Base-by-base conservation (phyloP, 2,888 invertebrate genomes). In the Lomographa bimaculata region DNA sequence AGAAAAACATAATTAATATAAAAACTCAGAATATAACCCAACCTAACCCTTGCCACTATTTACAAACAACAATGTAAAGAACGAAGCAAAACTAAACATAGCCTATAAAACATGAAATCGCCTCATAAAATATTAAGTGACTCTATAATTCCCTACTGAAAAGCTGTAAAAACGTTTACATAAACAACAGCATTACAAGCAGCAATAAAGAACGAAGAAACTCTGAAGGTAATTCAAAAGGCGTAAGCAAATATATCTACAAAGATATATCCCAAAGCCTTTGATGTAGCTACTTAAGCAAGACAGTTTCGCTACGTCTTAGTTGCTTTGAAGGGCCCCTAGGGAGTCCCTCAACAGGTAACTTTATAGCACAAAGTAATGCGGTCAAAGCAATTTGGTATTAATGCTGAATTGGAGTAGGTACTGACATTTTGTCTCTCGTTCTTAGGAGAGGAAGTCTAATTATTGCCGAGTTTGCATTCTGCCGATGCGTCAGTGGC, bases 291-390 rank as follows among this genome's bases (percentile, higher is more conserved):
- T 73, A 68, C 70, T 72, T 73, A 71, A 66, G 65, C 71, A 72
- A 76, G 71, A 74, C 66, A 78, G 78, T 76, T 79, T 75, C 71
- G 70, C 62, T 67, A 60, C 65, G 62, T 64, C 64, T 71, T 60
- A 64, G 69, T 78, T 65, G 70, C 77, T 76, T 76, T 75, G 73
- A 78, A 58, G 63, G 62, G 56, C 66, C 78, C 56, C 71, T 26
- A 37, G 71, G 58, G 74, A 63, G 50, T 55, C 40, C 24, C 65
- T 73, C 73, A 78, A 79, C 79, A 84, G 82, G 80, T 84, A 81
- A 79, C 76, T 80, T 79, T 76, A 75, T 70, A 67, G 71, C 66
- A 53, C 49, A 70, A 77, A 80, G 78, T 77, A 81, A 82, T 70
- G 74, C 75, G 78, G 77, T 79, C 76, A 71, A 72, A 76, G 71